Evolutionary conservation across 2,797 vertebrate genomes (phyloP).

Genomic region (Lagorchestes hirsutus): DNA sequence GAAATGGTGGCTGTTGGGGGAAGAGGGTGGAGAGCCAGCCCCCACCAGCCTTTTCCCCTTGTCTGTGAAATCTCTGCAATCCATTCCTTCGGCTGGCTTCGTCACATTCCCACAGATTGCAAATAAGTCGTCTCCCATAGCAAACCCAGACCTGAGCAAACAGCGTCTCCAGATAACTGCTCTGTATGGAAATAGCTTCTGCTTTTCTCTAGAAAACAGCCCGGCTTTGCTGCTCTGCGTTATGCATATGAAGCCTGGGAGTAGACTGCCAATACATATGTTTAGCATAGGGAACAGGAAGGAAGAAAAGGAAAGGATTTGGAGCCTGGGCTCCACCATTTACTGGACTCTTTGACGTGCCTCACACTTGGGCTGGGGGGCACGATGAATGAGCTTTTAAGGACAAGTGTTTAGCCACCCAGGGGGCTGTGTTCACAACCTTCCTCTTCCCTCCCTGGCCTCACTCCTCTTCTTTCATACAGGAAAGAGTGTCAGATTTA

Average conservation of each 20-base stretch:
- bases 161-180: not conserved
- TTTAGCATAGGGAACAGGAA: not conserved
- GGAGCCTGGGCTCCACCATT: not conserved
- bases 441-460: not conserved
- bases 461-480: not conserved
- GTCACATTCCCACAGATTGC: not conserved
- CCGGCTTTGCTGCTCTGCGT: not conserved
- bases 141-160: not conserved
- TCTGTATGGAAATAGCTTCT: not conserved
- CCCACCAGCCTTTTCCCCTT: not conserved
- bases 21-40: accelerated
- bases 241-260: not conserved
- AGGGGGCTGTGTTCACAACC: not conserved
- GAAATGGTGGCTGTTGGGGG: accelerated
- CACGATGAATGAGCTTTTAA: not conserved
- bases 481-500: not conserved
- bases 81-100: not conserved
- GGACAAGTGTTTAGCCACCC: not conserved
- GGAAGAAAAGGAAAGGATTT: not conserved
- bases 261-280: not conserved
- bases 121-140: not conserved
- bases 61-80: not conserved
- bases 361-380: not conserved
- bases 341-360: not conserved
- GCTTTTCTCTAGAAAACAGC: not conserved